phyloP scores from a whole-genome alignment of 2,113 vertebrate species.

The Coracopsis vasa region DNA sequence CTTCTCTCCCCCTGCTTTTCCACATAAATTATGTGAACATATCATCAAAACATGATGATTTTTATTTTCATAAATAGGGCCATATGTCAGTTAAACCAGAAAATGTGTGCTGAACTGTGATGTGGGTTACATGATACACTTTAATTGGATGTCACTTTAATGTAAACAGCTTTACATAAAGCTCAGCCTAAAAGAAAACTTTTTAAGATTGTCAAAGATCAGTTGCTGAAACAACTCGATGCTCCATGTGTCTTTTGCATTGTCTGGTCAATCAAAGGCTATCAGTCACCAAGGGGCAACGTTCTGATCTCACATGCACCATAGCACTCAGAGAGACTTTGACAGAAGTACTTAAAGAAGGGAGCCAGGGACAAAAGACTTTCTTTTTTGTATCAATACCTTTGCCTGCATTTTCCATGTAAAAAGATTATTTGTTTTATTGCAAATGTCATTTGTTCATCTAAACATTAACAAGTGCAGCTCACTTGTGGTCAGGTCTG shows the following conservation, averaged over 20 bases:
- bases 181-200: constrained; percentile 53
- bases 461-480: constrained; percentile 1
- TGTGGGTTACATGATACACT: constrained; percentile 72
- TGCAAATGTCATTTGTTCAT: neutral
- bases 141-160: constrained; percentile 75
- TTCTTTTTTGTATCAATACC: neutral
- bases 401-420: neutral
- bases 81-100: constrained; percentile 73
- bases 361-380: neutral
- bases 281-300: neutral
- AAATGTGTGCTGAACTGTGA: constrained; percentile 69
- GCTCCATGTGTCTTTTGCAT: constrained; percentile 7
- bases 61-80: constrained; percentile 74
- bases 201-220: constrained; percentile 53
- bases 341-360: neutral
- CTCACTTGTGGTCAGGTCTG: neutral
- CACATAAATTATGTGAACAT: constrained; percentile 73
- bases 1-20: constrained; percentile 56
- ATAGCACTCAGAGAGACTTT: neutral
- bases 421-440: neutral
- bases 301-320: neutral
- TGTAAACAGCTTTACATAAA: constrained; percentile 72
- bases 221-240: constrained; percentile 52
- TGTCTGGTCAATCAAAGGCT: constrained; percentile 21
- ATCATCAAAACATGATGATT: constrained; percentile 75